phyloP scores from a whole-genome alignment of 1,140 invertebrate genomes.

The Drosophila miranda region DNA sequence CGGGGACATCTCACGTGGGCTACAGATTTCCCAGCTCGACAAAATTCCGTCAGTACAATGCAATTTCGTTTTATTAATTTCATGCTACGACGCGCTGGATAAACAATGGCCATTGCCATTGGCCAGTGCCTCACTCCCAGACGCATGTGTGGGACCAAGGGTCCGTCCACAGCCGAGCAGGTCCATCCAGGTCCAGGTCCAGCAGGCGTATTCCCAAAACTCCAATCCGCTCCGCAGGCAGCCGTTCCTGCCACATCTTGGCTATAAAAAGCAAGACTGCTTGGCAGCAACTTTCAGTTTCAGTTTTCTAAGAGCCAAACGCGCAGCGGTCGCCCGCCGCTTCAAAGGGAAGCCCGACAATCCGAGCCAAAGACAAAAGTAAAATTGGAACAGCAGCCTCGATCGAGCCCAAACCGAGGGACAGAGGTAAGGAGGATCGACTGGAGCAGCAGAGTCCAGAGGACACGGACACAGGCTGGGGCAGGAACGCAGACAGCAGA shows the following conservation, averaged over 20 bases:
- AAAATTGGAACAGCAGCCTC: conserved; percentile 57
- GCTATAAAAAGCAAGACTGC: conserved; percentile 74
- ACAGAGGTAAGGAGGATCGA: conserved; percentile 8
- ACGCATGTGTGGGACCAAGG: conserved; percentile 25
- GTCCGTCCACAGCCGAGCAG: conserved; percentile 1
- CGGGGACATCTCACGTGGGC: conserved; percentile 32
- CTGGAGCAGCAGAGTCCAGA: conserved; percentile 15
- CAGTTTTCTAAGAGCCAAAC: conserved; percentile 62
- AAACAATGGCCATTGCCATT: conserved; percentile 60
- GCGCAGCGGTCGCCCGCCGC: conserved; percentile 48
- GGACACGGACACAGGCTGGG: not conserved
- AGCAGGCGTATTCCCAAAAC: conserved; percentile 73
- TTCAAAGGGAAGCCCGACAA: conserved; percentile 62
- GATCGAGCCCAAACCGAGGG: not conserved
- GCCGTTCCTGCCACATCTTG: conserved; percentile 10
- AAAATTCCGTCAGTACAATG: conserved; percentile 15
- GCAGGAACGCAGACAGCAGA: conserved; percentile 22
- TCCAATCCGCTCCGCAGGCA: conserved; percentile 29
- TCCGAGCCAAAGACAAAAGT: conserved; percentile 13
- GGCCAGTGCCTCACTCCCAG: conserved; percentile 6
- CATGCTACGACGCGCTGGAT: conserved; percentile 60
- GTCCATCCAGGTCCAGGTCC: conserved; percentile 20
- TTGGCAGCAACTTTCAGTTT: conserved; percentile 75
- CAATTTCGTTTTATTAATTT: conserved; percentile 78
- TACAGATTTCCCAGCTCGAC: conserved; percentile 58